Evolutionary conservation across 1,140 invertebrate genomes (phyloP).

Genomic region (Polypedilum vanderplanki): DNA sequence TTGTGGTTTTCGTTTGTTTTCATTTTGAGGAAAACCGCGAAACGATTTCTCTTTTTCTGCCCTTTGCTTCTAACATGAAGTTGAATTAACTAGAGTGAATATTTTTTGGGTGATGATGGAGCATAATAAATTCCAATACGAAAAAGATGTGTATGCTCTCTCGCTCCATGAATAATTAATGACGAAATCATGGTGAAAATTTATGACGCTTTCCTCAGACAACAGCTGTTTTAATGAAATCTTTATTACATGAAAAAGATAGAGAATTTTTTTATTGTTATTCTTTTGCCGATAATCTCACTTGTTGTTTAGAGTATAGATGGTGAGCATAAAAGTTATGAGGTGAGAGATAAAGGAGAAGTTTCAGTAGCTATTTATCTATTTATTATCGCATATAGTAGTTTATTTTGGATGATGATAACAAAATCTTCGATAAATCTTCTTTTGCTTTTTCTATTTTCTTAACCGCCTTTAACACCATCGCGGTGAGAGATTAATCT

Average conservation of each 20-base stretch:
- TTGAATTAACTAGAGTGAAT: too few relatives aligned
- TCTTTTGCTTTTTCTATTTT: background rate
- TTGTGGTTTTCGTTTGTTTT: background rate
- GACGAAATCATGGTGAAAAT: slow-evolving; percentile 17
- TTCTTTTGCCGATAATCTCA: background rate
- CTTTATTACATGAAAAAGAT: background rate
- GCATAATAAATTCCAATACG: too few relatives aligned
- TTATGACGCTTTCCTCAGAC: slow-evolving; percentile 11
- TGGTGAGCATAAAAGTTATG: slow-evolving; percentile 5
- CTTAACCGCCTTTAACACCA: background rate
- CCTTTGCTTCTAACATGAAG: too few relatives aligned
- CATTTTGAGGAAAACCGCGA: slow-evolving; percentile 16
- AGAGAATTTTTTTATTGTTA: background rate
- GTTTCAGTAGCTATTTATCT: background rate
- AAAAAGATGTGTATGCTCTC: too few relatives aligned
- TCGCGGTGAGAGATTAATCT: background rate
- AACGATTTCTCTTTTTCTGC: slow-evolving; percentile 8
- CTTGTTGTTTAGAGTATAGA: background rate
- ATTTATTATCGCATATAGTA: background rate
- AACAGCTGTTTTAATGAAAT: slow-evolving; percentile 19
- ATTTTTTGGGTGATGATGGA: too few relatives aligned
- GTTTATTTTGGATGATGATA: background rate
- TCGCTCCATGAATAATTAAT: slow-evolving; percentile 2
- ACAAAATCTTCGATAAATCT: background rate
- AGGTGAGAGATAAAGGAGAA: background rate